Conservation (phyloP, 1,140 invertebrate species). For the Drosophila erecta region DNA sequence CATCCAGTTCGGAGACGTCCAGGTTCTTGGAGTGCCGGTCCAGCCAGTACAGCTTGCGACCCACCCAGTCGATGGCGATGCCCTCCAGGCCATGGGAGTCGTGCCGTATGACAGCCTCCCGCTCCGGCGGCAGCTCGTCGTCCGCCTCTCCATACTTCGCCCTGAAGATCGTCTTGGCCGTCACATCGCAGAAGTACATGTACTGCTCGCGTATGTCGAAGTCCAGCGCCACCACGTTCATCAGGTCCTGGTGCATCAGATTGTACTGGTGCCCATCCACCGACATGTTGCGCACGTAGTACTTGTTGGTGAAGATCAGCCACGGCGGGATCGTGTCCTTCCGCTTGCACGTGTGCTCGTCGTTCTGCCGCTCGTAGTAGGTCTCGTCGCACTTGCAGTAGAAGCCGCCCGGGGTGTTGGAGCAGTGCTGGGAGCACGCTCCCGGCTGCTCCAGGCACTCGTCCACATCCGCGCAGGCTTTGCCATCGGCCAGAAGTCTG, state of each 20-base stretch:
- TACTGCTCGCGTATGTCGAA: slow-evolving; percentile 94
- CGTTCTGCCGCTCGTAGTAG: slow-evolving; percentile 94
- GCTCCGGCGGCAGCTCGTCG: slow-evolving; percentile 84
- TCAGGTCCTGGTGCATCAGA: slow-evolving; percentile 96
- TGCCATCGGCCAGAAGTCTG: slow-evolving; percentile 91
- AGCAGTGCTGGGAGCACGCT: slow-evolving; percentile 97
- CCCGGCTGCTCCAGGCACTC: slow-evolving; percentile 96
- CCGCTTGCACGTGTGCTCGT: slow-evolving; percentile 96
- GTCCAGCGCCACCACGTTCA: slow-evolving; percentile 98
- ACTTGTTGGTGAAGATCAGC: slow-evolving; percentile 99
- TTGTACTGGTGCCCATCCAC: slow-evolving; percentile 94
- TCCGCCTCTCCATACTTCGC: slow-evolving; percentile 86
- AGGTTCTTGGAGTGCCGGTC: slow-evolving; percentile 97
- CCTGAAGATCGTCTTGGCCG: slow-evolving; percentile 95
- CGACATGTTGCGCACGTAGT: slow-evolving; percentile 98
- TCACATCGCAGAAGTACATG: slow-evolving; percentile 98
- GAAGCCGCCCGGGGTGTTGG: slow-evolving; percentile 97
- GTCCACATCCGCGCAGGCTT: slow-evolving; percentile 96
- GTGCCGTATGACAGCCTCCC: slow-evolving; percentile 95
- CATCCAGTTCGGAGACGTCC: slow-evolving; percentile 96
- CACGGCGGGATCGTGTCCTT: slow-evolving; percentile 93
- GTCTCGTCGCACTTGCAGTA: slow-evolving; percentile 98
- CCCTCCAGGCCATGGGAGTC: slow-evolving; percentile 98
- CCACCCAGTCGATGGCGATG: slow-evolving; percentile 98
- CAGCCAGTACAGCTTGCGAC: slow-evolving; percentile 98